phyloP scores from a whole-genome alignment of 2,888 invertebrate genomes.

The Sinhomidia bicolor region DNA sequence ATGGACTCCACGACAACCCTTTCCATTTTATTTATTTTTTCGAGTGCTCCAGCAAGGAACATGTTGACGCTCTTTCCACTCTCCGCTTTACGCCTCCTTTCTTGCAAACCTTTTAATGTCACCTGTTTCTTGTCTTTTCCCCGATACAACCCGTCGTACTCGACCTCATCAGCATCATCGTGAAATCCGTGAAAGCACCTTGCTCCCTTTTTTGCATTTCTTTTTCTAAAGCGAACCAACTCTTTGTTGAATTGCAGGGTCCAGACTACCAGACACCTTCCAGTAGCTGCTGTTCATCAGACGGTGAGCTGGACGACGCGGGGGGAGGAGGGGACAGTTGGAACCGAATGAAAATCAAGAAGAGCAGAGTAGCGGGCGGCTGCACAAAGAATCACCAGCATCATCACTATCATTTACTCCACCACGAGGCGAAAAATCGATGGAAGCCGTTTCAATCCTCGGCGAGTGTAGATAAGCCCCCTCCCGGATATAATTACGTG shows the following conservation, averaged over 20 bases:
- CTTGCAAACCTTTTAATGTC: conserved; percentile 24
- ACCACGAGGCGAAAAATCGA: conserved; percentile 68
- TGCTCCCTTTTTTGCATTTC: too few relatives aligned
- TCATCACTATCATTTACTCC: conserved; percentile 66
- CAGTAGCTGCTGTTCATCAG: conserved; percentile 71
- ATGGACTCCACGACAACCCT: conserved; percentile 21
- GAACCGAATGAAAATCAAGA: conserved; percentile 48
- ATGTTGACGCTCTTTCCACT: conserved; percentile 27
- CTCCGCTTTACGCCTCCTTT: conserved; percentile 10
- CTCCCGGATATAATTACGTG: conserved; percentile 62
- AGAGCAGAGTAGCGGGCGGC: conserved; percentile 5
- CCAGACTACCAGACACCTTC: conserved; percentile 76
- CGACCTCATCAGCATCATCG: background rate
- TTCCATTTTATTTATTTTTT: conserved; percentile 37
- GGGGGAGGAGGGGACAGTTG: conserved; percentile 47
- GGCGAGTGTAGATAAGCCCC: conserved; percentile 50
- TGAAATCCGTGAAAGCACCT: too few relatives aligned
- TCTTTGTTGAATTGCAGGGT: too few relatives aligned
- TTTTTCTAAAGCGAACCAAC: too few relatives aligned
- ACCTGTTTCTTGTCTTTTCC: conserved; percentile 24
- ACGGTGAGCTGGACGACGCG: conserved; percentile 66
- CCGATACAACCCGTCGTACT: background rate
- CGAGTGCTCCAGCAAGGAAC: background rate
- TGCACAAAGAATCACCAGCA: conserved; percentile 58
- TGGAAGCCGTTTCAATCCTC: conserved; percentile 63